Evolutionary conservation across 1,140 invertebrate species (phyloP).

Genomic region (Drosophila sproati): DNA sequence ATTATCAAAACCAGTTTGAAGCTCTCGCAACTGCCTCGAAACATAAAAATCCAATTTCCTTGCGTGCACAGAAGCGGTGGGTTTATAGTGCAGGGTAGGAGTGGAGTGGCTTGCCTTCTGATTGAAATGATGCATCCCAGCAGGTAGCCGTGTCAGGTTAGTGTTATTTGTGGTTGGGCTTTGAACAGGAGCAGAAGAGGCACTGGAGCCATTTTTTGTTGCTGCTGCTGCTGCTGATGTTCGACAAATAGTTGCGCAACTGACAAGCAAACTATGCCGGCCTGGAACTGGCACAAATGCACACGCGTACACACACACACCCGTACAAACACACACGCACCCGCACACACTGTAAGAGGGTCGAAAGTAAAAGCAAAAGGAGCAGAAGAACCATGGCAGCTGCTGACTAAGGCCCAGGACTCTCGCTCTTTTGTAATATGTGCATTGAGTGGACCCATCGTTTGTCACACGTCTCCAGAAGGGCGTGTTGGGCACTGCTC

Average conservation of each 20-base stretch:
- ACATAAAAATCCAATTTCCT: conserved; percentile 70
- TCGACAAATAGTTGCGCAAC: conserved; percentile 77
- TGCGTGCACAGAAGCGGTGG: conserved; percentile 1
- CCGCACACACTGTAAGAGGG: neutral
- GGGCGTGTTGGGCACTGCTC: neutral
- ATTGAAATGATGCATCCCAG: conserved; percentile 38
- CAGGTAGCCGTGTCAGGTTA: conserved; percentile 16
- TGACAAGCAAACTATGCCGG: conserved; percentile 68
- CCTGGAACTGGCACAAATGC: conserved; percentile 50
- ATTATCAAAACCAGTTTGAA: conserved; percentile 60
- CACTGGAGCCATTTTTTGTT: conserved; percentile 33
- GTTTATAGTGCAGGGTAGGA: too few species aligned
- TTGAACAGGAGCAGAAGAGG: neutral
- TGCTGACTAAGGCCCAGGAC: conserved; percentile 39
- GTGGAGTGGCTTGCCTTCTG: conserved; percentile 8
- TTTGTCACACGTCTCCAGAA: conserved; percentile 58
- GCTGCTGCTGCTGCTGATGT: conserved; percentile 19
- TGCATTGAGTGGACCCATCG: conserved; percentile 67
- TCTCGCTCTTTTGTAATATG: conserved; percentile 49
- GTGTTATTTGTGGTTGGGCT: conserved; percentile 55
- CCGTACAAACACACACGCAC: conserved; percentile 5
- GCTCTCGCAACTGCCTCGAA: conserved; percentile 16
- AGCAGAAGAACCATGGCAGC: conserved; percentile 9
- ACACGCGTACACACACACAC: conserved; percentile 2
- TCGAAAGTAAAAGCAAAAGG: neutral